Evolutionary conservation across 2,888 invertebrate genomes (phyloP).

Genomic region (Dasysyrphus tricinctus): DNA sequence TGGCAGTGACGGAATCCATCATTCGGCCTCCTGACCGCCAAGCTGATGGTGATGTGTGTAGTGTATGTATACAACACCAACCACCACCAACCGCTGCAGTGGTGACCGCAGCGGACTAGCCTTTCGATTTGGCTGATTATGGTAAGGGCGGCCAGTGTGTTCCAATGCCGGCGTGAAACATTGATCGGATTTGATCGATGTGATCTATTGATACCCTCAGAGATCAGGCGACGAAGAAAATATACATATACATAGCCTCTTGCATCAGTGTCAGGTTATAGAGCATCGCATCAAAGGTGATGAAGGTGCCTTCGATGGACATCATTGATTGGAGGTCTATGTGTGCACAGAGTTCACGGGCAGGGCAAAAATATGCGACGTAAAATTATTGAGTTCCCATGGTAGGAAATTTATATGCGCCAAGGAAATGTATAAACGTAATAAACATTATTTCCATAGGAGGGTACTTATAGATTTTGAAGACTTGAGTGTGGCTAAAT

Average conservation of each 20-base stretch:
- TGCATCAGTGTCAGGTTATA: slow-evolving; percentile 58
- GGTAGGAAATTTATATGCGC: slow-evolving; percentile 36
- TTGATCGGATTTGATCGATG: slow-evolving; percentile 73
- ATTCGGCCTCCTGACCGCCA: slow-evolving; percentile 63
- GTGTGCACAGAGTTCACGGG: slow-evolving; percentile 65
- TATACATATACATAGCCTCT: slow-evolving; percentile 35
- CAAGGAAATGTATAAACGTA: slow-evolving; percentile 21
- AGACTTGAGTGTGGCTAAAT: slow-evolving; percentile 69
- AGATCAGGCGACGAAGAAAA: slow-evolving; percentile 59
- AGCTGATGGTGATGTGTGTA: slow-evolving; percentile 35
- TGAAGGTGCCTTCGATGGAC: slow-evolving; percentile 68
- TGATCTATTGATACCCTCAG: slow-evolving; percentile 75
- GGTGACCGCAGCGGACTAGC: slow-evolving; percentile 46
- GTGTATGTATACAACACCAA: background rate
- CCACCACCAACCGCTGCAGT: background rate
- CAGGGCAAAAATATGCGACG: slow-evolving; percentile 62
- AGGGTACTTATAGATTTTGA: slow-evolving; percentile 66
- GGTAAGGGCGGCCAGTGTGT: slow-evolving; percentile 67
- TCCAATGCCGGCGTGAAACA: slow-evolving; percentile 72
- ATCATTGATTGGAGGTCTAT: slow-evolving; percentile 63
- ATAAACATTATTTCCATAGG: slow-evolving; percentile 47
- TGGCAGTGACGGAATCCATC: slow-evolving; percentile 61
- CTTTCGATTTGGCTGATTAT: slow-evolving; percentile 75
- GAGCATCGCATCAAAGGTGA: slow-evolving; percentile 68
- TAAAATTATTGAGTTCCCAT: slow-evolving; percentile 67